Evolutionary conservation across 2,888 invertebrate genomes (phyloP).

Genomic region (Macrosoma leucophasiata): DNA sequence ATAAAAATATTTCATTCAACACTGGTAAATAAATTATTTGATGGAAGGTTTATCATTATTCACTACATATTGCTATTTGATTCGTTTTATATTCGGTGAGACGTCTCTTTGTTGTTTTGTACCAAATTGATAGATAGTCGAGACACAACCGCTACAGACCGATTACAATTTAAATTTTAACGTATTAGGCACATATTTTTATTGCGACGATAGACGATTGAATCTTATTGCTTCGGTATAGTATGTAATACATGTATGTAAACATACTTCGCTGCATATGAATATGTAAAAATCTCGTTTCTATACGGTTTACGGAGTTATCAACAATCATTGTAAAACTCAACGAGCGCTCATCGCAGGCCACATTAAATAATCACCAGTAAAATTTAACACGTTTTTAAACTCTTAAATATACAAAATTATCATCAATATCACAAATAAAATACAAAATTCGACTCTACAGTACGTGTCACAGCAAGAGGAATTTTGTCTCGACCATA

Average conservation of each 20-base stretch:
- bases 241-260: background rate
- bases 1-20: too few relatives aligned
- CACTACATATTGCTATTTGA: too few relatives aligned
- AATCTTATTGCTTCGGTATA: background rate
- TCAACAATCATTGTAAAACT: conserved; percentile 26
- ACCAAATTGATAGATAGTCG: too few relatives aligned
- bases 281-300: background rate
- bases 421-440: conserved; percentile 72
- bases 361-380: conserved; percentile 53
- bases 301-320: background rate
- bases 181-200: background rate
- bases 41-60: too few relatives aligned
- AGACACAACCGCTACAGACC: too few relatives aligned
- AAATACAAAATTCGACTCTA: conserved; percentile 34
- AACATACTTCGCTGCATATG: background rate
- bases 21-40: too few relatives aligned
- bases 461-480: conserved; percentile 5
- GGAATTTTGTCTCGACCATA: conserved; percentile 2
- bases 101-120: too few relatives aligned
- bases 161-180: too few relatives aligned
- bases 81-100: too few relatives aligned
- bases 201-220: background rate
- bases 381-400: conserved; percentile 63
- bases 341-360: conserved; percentile 38
- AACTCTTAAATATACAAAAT: conserved; percentile 70